A percentile compares a stretch with the other conserved stretches of the same genome.
These are phyloP conservation scores for Corythaixoides concolor DNA, from an alignment of 2,113 vertebrate genomes.

Conservation along the genomic window DNA sequence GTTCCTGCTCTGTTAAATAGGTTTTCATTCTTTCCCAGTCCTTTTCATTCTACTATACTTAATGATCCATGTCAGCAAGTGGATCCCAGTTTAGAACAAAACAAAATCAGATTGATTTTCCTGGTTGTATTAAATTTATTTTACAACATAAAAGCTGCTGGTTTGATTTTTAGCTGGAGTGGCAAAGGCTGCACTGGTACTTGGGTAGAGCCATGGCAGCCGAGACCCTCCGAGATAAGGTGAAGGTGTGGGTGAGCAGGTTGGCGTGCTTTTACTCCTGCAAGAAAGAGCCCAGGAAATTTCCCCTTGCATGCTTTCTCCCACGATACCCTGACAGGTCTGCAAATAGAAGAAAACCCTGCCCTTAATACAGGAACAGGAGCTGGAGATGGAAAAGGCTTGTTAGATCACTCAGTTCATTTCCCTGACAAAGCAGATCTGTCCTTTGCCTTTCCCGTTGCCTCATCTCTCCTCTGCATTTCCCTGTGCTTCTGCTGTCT, in stretches of 20 bases:
- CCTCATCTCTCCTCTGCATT: not conserved
- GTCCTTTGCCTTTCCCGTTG: not conserved
- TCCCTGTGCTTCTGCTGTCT: not conserved
- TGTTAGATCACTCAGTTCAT: not conserved
- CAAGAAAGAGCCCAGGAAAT: not conserved
- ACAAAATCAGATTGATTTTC: constrained; percentile 28
- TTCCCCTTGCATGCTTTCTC: not conserved
- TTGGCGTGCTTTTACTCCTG: not conserved
- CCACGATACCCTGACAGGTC: not conserved
- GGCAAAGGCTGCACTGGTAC: not conserved
- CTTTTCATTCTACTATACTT: not conserved
- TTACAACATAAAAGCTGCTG: not conserved
- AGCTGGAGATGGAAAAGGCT: not conserved
- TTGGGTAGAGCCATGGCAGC: not conserved
- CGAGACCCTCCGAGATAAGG: not conserved
- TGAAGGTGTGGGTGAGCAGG: not conserved
- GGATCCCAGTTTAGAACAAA: constrained; percentile 9
- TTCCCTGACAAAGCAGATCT: not conserved
- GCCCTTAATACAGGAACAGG: not conserved
- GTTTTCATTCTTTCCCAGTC: not conserved
- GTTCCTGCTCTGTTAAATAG: not conserved
- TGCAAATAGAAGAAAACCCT: not conserved
- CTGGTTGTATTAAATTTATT: not conserved
- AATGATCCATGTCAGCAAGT: constrained; percentile 29
- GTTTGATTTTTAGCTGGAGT: not conserved